These are phyloP conservation scores for Trisateles emortualis DNA, from an alignment of 2,888 invertebrate genomes.

Conservation along the genomic window DNA sequence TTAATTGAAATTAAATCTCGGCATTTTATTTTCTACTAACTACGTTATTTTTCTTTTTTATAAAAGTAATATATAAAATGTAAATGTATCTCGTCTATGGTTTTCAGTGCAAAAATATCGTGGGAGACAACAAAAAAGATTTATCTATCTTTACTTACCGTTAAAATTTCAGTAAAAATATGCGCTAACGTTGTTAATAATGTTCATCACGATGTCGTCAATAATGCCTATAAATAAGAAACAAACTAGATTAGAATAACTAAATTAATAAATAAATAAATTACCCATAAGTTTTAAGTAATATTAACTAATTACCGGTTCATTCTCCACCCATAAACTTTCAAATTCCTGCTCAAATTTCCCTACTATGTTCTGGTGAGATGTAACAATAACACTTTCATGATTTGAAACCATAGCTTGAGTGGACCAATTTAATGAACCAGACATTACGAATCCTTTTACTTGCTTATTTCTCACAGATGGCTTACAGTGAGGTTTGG, in stretches of 20 bases:
- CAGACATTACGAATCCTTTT: constrained; percentile 88
- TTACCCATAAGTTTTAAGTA: not conserved
- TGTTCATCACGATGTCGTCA: constrained; percentile 34
- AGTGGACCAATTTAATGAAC: constrained; percentile 93
- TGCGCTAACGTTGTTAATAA: not conserved
- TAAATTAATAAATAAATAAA: not conserved
- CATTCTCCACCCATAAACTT: constrained; percentile 87
- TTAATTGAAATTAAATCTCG: no score
- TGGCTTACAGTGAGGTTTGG: constrained; percentile 53
- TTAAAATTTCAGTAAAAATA: not conserved
- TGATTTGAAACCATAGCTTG: constrained; percentile 90
- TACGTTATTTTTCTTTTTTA: no score
- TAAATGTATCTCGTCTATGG: no score
- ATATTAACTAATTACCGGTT: no score
- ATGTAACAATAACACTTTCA: constrained; percentile 90
- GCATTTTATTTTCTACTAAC: no score
- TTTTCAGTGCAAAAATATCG: no score
- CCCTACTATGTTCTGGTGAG: constrained; percentile 82
- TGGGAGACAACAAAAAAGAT: no score
- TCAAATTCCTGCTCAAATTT: constrained; percentile 88
- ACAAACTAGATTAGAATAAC: no score
- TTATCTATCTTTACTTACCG: constrained; percentile 14
- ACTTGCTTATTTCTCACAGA: constrained; percentile 57
- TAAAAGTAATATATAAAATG: no score
- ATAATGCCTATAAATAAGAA: constrained; percentile 68